Conservation (phyloP, 2,113 vertebrate species). For the Pseudolaguvia tuberculata region DNA sequence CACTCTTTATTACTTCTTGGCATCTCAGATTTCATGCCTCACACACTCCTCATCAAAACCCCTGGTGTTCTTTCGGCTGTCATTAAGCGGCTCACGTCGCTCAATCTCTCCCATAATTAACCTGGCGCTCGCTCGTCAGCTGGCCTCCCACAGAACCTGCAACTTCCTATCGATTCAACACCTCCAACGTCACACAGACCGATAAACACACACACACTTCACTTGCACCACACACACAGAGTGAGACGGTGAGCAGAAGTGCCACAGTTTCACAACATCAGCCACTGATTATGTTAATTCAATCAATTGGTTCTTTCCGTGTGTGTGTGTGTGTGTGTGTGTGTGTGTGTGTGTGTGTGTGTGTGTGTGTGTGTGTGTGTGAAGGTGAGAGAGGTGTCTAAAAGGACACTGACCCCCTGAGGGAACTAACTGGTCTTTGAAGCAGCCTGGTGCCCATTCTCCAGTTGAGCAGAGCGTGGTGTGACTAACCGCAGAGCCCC, state of each 20-base stretch:
- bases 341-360: constrained; percentile 41
- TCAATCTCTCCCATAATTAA: constrained; percentile 75
- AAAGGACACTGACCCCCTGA: constrained; percentile 67
- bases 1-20: constrained; percentile 96
- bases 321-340: constrained; percentile 41
- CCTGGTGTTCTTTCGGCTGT: constrained; percentile 59
- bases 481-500: constrained; percentile 78
- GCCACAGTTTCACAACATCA: constrained; percentile 60
- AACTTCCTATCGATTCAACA: constrained; percentile 30
- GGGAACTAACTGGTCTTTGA: constrained; percentile 68
- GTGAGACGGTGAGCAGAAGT: constrained; percentile 29
- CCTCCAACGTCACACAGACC: constrained; percentile 3
- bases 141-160: constrained; percentile 58
- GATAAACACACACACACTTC: constrained; percentile 7
- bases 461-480: constrained; percentile 65
- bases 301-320: constrained; percentile 70
- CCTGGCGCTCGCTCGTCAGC: constrained; percentile 70
- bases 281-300: constrained; percentile 72
- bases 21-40: constrained; percentile 96
- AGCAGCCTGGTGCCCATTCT: constrained; percentile 62
- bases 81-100: constrained; percentile 70
- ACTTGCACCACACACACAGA: constrained; percentile 16
- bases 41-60: constrained; percentile 74
- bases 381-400: constrained; percentile 61
- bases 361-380: constrained; percentile 42